Evolutionary conservation across 2,888 invertebrate genomes (phyloP).

Genomic region (Hirtodrosophila trivittata): DNA sequence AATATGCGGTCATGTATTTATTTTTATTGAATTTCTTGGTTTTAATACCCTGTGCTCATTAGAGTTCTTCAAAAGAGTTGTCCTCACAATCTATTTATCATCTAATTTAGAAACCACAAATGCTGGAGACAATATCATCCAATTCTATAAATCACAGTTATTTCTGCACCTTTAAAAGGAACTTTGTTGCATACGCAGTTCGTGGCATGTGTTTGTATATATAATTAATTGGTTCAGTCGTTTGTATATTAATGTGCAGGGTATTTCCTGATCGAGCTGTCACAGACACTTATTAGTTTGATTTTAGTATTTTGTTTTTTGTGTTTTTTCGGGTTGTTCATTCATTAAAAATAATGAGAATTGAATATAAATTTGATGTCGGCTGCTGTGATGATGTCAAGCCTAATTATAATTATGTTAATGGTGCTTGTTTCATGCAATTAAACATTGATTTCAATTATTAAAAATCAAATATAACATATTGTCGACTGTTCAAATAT

Average conservation of each 20-base stretch:
- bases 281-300: too few relatives aligned
- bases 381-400: constrained; percentile 50
- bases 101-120: too few relatives aligned
- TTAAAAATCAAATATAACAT: constrained; percentile 28
- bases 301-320: constrained; percentile 5
- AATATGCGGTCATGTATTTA: not conserved
- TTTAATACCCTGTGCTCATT: not conserved
- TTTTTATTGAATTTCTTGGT: not conserved
- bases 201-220: constrained; percentile 10
- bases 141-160: too few relatives aligned
- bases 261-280: too few relatives aligned
- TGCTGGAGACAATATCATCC: too few relatives aligned
- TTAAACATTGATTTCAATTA: constrained; percentile 59
- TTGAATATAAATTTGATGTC: constrained; percentile 62
- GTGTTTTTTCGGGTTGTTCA: constrained; percentile 22
- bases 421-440: constrained; percentile 64
- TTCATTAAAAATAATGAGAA: constrained; percentile 70
- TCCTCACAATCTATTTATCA: too few relatives aligned
- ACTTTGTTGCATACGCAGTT: too few relatives aligned
- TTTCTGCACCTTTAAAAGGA: too few relatives aligned
- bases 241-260: not conserved
- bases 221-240: constrained; percentile 8
- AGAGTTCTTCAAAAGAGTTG: not conserved
- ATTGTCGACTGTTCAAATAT: constrained; percentile 2
- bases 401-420: constrained; percentile 72